Evolutionary conservation across 2,797 vertebrate genomes (phyloP), one percentile per base, ranked within the genome.

Genomic region (Falco berigora): DNA sequence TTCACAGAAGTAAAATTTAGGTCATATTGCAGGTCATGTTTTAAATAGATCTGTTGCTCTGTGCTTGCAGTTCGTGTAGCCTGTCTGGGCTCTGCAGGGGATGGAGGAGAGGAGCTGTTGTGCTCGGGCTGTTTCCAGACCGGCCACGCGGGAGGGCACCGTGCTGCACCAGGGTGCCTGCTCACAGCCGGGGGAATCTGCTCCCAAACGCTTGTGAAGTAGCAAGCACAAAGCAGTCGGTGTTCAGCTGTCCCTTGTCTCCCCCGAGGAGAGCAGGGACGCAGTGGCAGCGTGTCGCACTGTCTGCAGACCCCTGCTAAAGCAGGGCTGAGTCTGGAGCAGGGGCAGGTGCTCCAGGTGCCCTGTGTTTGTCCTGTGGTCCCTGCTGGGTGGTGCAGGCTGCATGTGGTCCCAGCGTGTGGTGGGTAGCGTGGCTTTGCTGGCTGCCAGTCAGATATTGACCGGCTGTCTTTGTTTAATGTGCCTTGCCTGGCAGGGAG

Each of bases 211-310:
- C 58, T 44, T 5, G 8, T 22, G 59, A 46, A 16, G 20, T 6
- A 40, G 42, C 64, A 3, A 38, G 55, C 5, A 19, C 28, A 2
- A 2, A 27, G 91, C 58, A 4, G 32, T 4, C 0, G 0, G 8
- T 15, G 38, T 20, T 27, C 6, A 9, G 32, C 53, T 38, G 18
- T 36, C 10, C 34, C 42, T 42, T 55, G 34, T 77, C 55, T 59
- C 40, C 25, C 8, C 17, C 5, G 14, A 10, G 64, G 34, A 50
- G 19, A 12, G 27, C 5, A 1, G 50, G 28, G 17, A 14, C 4
- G 2, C 3, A 2, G 3, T 38, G 55, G 38, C 55, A 44, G 8
- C 0, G 2, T 25, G 53, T 12, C 4, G 0, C 17, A 0, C 38
- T 16, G 36, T 17, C 40, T 12, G 11, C 63, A 23, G 62, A 1